A percentile compares a stretch with the other conserved stretches of the same genome.
Evolutionary conservation across 2,888 invertebrate genomes (phyloP).

Genomic region (Lydus trimaculatus): DNA sequence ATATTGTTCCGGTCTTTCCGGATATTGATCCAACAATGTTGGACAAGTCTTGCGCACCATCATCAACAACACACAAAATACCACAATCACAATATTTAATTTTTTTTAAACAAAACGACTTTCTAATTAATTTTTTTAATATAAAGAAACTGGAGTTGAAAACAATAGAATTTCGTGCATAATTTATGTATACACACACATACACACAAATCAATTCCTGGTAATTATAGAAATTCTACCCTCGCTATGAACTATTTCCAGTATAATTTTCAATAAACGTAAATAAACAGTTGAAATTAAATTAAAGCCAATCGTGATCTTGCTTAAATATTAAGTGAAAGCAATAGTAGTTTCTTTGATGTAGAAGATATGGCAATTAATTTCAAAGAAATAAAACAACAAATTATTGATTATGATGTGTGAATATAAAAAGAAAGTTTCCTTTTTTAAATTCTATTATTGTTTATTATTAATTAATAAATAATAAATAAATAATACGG

Average conservation of each 20-base stretch:
- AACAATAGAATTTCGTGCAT: background rate
- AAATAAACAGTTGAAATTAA: background rate
- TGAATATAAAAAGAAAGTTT: background rate
- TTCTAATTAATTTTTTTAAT: background rate
- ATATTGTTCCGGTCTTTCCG: slow-evolving; percentile 5
- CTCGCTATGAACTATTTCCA: background rate
- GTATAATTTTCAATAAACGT: background rate
- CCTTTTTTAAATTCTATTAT: background rate
- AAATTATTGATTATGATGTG: background rate
- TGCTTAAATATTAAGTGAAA: background rate
- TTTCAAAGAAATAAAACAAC: background rate
- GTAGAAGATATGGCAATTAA: background rate
- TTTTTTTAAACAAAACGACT: background rate
- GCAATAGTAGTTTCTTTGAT: background rate
- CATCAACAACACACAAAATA: background rate
- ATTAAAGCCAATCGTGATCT: background rate
- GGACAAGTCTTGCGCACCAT: slow-evolving; percentile 2
- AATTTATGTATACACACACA: too few species aligned
- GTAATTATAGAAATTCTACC: background rate
- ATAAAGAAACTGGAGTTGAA: background rate
- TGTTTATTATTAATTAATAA: background rate
- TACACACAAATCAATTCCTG: background rate
- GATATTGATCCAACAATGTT: slow-evolving; percentile 11
- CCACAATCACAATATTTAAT: background rate
- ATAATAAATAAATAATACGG: too few species aligned